Percentiles rank a stretch among this genome's conserved stretches.
Evolutionary conservation across 2,797 vertebrate genomes (phyloP).

Genomic region (Triplophysa bombifrons): DNA sequence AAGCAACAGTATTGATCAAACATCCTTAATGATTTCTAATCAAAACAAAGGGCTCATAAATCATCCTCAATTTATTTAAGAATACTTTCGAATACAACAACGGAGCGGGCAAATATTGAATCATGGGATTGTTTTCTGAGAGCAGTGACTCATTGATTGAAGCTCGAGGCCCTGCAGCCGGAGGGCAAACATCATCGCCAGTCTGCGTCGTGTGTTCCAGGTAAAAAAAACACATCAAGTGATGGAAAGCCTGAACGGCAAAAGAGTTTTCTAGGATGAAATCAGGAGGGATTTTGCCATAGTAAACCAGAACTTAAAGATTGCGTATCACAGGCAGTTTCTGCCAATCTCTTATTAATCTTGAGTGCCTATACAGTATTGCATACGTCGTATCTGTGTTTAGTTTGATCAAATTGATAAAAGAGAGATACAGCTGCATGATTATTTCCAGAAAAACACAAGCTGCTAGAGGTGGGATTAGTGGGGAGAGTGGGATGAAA

Average conservation of each 20-base stretch:
- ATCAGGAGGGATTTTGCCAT: too few species aligned
- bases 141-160: constrained; percentile 71
- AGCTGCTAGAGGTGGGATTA: too few species aligned
- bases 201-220: constrained; percentile 67
- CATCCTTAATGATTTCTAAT: constrained; percentile 12
- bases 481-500: too few species aligned
- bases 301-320: too few species aligned
- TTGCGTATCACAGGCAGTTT: too few species aligned
- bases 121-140: constrained; percentile 65
- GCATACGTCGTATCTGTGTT: too few species aligned
- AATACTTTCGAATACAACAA: constrained; percentile 67
- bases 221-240: constrained; percentile 69
- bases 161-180: constrained; percentile 59
- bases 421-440: too few species aligned
- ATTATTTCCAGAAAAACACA: too few species aligned
- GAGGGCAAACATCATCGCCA: constrained; percentile 58
- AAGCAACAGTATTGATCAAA: background rate
- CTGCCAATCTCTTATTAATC: too few species aligned
- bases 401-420: too few species aligned
- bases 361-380: too few species aligned
- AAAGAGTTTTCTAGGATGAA: too few species aligned
- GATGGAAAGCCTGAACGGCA: constrained; percentile 67
- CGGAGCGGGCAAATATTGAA: constrained; percentile 62
- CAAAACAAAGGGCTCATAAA: constrained; percentile 42
- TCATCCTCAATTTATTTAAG: constrained; percentile 55